phyloP scores from a whole-genome alignment of 2,888 invertebrate genomes.

The Scelioninae gen. 1 region DNA sequence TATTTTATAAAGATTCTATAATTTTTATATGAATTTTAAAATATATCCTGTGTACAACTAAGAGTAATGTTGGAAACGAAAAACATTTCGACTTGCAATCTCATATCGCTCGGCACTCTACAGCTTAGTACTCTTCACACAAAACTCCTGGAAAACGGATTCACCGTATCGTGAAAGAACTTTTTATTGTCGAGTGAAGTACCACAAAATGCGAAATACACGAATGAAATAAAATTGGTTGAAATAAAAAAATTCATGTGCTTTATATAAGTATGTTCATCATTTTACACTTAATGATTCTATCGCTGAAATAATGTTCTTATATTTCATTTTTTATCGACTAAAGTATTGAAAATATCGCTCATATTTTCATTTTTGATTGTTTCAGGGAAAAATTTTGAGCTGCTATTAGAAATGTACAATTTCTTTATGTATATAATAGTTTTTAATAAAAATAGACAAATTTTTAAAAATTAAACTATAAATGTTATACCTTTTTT shows the following conservation, averaged over 20 bases:
- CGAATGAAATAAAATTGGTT: slow-evolving; percentile 57
- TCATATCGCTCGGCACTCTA: slow-evolving; percentile 57
- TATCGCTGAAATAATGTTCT: slow-evolving; percentile 2
- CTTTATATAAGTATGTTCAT: slow-evolving; percentile 35
- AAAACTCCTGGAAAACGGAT: slow-evolving; percentile 59
- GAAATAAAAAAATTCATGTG: slow-evolving; percentile 47
- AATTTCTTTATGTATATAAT: no score
- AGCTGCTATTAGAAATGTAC: no score
- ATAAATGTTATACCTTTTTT: no score
- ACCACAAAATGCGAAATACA: slow-evolving; percentile 49
- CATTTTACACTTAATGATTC: slow-evolving; percentile 40
- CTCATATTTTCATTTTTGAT: no score
- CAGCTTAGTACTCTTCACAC: slow-evolving; percentile 60
- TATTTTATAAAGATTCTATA: slow-evolving; percentile 29
- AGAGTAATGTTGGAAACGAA: slow-evolving; percentile 50
- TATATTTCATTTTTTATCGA: not conserved
- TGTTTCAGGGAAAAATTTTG: not conserved
- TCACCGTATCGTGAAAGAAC: slow-evolving; percentile 61
- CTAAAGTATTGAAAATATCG: not conserved
- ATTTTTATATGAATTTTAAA: slow-evolving; percentile 44
- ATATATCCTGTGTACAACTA: slow-evolving; percentile 19
- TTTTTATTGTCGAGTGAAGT: slow-evolving; percentile 60
- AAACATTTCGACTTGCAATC: slow-evolving; percentile 63
- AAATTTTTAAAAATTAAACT: no score
- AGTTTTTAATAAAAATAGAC: no score